phyloP scores from a whole-genome alignment of 2,888 invertebrate species.

The Melikaiella ostensackeni region DNA sequence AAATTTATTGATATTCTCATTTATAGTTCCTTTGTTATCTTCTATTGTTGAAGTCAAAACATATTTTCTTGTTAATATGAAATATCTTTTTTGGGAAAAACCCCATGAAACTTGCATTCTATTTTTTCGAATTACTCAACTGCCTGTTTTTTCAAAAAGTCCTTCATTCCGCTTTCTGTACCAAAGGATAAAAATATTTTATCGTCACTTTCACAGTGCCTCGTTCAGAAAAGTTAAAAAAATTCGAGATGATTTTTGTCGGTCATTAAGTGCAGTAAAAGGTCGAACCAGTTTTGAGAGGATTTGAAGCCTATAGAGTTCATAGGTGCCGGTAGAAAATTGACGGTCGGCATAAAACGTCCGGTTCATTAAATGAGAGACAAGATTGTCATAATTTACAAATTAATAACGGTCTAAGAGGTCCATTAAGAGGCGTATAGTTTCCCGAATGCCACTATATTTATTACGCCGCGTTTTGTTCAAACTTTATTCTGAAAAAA shows the following conservation, averaged over 20 bases:
- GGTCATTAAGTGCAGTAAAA: not conserved
- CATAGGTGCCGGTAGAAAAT: slow-evolving; percentile 52
- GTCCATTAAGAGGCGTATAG: slow-evolving; percentile 71
- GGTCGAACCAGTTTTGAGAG: slow-evolving; percentile 7
- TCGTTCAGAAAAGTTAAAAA: not conserved
- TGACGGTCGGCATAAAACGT: slow-evolving; percentile 69
- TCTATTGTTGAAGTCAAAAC: too few relatives aligned
- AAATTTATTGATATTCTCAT: too few relatives aligned
- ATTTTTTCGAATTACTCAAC: too few relatives aligned
- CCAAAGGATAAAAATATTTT: not conserved
- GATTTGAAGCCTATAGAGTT: not conserved
- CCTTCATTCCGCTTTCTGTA: not conserved
- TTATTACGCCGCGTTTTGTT: slow-evolving; percentile 68
- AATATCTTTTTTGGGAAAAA: too few relatives aligned
- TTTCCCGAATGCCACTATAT: slow-evolving; percentile 71
- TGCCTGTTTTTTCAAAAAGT: not conserved
- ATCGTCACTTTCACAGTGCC: not conserved
- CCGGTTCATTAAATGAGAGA: slow-evolving; percentile 70
- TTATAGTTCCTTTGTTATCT: too few relatives aligned
- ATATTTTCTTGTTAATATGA: too few relatives aligned
- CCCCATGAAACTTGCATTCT: too few relatives aligned
- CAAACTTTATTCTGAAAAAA: slow-evolving; percentile 27
- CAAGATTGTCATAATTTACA: slow-evolving; percentile 75
- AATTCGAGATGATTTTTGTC: not conserved
- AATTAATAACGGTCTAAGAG: slow-evolving; percentile 75